Percentiles rank a stretch among this genome's conserved stretches.
phyloP scores from a whole-genome alignment of 1,140 invertebrate genomes.

The Conopomorpha cramerella region DNA sequence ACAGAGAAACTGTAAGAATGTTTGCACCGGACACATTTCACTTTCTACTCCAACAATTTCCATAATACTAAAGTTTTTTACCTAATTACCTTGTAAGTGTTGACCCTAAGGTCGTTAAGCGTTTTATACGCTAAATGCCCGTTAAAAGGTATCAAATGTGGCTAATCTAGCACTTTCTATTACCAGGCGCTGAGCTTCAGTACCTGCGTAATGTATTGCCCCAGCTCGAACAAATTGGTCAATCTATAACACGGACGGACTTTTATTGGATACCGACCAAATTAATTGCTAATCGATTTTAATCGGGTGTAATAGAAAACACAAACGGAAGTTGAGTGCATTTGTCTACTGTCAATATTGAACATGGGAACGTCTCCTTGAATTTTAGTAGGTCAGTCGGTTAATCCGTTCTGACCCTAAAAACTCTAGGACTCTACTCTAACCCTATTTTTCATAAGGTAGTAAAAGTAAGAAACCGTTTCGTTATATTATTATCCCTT shows the following conservation, averaged over 20 bases:
- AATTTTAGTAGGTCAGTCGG: too few relatives aligned
- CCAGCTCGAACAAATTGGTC: slow-evolving; percentile 25
- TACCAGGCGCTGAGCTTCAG: slow-evolving; percentile 5
- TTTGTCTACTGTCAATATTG: too few relatives aligned
- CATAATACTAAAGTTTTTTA: neutral
- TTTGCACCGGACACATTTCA: neutral
- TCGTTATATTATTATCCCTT: too few relatives aligned
- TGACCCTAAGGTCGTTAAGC: neutral
- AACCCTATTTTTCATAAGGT: too few relatives aligned
- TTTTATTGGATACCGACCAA: slow-evolving; percentile 37
- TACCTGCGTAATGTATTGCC: slow-evolving; percentile 9
- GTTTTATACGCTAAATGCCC: too few relatives aligned
- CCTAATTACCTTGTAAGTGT: neutral
- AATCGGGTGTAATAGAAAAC: too few relatives aligned
- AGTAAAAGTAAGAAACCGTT: too few relatives aligned
- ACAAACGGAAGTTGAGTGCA: too few relatives aligned
- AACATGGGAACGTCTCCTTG: too few relatives aligned
- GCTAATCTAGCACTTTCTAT: neutral
- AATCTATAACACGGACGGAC: slow-evolving; percentile 34
- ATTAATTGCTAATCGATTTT: slow-evolving; percentile 32
- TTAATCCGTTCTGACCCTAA: too few relatives aligned
- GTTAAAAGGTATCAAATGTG: neutral
- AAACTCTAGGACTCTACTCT: too few relatives aligned
- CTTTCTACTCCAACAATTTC: neutral
- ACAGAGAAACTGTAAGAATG: too few relatives aligned